Evolutionary conservation across 2,113 vertebrate species (phyloP), one percentile per base, ranked within the genome.

Genomic region (Pomatorhinus ruficollis): DNA sequence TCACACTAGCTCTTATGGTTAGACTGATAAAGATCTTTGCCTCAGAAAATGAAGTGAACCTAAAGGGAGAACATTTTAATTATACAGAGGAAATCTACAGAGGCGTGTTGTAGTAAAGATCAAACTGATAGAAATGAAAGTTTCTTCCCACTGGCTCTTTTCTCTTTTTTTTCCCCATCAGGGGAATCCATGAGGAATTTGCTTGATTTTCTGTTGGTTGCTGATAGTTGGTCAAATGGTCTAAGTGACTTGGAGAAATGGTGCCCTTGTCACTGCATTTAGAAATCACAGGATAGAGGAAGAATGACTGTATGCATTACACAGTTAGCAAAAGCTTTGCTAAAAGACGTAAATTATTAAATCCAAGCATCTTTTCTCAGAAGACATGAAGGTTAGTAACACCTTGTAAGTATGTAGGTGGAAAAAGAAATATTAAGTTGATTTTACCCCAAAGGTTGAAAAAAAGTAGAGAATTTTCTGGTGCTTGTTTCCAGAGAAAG

Each of bases 11-110:
- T 89, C 84, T 89, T 57, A 42, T 61, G n/a, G 71, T 78, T 53
- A 49, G 30, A 61, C 31, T 49, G 64, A 39, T 80, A 49, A 86
- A 54, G 21, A 44, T 84, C 56, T 74, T 83, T 89, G n/a, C 39
- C n/a, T 15, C 35, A 44, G 23, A 92, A 88, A 71, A 71, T 35
- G 53, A n/a, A 77, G 16, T 49, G 19, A 74, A 61, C 45, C 12
- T 54, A 39, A 64, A 93, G 31, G 35, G n/a, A 72, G 53, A 87
- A 77, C 13, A 33, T 75, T 45, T 89, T 72, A 87, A 75, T 87
- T 52, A 22, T 17, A 20, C 23, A 49, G n/a, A 75, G 45, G n/a
- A 85, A 25, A 57, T 53, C 45, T 82, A 57, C 31, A 59, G 44
- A 60, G 35, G 12, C 1, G 1, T 76, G 28, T 37, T 69, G 15